phyloP scores from a whole-genome alignment of 2,797 vertebrate species.

The Pogonophryne albipinna region DNA sequence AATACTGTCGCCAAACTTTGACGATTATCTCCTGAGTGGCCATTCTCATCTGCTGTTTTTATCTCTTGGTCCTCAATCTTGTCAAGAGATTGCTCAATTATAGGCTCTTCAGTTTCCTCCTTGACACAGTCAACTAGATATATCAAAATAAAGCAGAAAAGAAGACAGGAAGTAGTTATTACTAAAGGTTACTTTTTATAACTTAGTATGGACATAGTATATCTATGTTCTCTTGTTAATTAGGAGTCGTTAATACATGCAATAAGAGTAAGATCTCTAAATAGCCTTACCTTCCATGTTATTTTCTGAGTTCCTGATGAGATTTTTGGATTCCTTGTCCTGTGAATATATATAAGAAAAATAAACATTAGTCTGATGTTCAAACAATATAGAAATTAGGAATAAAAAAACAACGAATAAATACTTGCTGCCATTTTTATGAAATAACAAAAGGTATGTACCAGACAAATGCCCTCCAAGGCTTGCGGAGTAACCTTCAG shows the following conservation, averaged over 20 bases:
- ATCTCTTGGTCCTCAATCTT: slow-evolving; percentile 68
- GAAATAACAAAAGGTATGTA: slow-evolving; percentile 57
- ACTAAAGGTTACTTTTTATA: neutral
- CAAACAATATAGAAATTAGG: neutral
- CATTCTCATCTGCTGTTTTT: slow-evolving; percentile 79
- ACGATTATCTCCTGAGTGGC: slow-evolving; percentile 78
- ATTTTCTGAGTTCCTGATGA: slow-evolving; percentile 79
- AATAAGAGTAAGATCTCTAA: neutral
- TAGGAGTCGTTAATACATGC: neutral
- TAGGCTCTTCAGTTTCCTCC: slow-evolving; percentile 66
- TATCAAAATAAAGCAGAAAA: neutral
- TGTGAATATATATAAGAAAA: slow-evolving; percentile 59
- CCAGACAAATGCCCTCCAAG: slow-evolving; percentile 87
- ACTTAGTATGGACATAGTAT: neutral
- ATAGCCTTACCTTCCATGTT: slow-evolving; percentile 80
- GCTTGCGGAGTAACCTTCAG: slow-evolving; percentile 87
- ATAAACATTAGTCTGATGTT: neutral
- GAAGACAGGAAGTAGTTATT: neutral
- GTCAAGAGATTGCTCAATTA: slow-evolving; percentile 59
- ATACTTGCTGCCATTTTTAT: neutral
- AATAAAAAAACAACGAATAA: neutral
- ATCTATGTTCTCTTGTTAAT: neutral
- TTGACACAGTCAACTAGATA: slow-evolving; percentile 71
- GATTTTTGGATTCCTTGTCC: slow-evolving; percentile 87
- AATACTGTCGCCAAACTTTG: slow-evolving; percentile 79